These are phyloP conservation scores for Linhomoeus sp. DNA, from an alignment of 2,888 invertebrate species.

Conservation along the genomic window DNA sequence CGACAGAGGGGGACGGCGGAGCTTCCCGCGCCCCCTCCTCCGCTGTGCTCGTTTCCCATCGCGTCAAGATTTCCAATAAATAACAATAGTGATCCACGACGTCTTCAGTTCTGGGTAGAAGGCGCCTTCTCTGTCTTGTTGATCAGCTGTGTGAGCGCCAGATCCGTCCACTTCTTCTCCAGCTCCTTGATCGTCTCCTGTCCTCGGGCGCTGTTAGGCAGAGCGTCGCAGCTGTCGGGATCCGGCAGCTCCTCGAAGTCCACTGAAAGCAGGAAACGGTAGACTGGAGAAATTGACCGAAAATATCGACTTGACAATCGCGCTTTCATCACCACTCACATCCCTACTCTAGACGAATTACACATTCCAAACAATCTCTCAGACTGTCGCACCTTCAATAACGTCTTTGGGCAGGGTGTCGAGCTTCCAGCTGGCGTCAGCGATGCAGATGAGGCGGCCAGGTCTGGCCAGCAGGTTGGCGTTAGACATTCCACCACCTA, in stretches of 20 bases:
- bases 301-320: no score
- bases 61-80: no score
- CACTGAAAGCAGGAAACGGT: background rate
- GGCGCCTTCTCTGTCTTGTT: background rate
- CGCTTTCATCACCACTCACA: no score
- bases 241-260: constrained; percentile 4
- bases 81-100: no score
- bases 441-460: background rate
- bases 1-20: background rate
- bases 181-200: constrained; percentile 4
- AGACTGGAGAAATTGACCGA: no score
- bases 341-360: no score
- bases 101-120: no score
- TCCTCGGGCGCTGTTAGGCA: background rate
- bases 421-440: constrained; percentile 2
- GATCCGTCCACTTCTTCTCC: constrained; percentile 4
- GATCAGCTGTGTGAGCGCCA: background rate
- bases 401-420: constrained; percentile 2
- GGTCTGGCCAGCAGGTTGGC: background rate
- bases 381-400: background rate
- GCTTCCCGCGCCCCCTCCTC: background rate
- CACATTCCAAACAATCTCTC: no score
- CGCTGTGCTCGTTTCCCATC: background rate
- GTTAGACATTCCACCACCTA: background rate
- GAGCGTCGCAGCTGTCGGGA: constrained; percentile 1